Percentiles rank a stretch among this genome's conserved stretches.
These are phyloP conservation scores for Thecocarcelia acutangulata DNA, from an alignment of 2,888 invertebrate genomes.

Conservation along the genomic window DNA sequence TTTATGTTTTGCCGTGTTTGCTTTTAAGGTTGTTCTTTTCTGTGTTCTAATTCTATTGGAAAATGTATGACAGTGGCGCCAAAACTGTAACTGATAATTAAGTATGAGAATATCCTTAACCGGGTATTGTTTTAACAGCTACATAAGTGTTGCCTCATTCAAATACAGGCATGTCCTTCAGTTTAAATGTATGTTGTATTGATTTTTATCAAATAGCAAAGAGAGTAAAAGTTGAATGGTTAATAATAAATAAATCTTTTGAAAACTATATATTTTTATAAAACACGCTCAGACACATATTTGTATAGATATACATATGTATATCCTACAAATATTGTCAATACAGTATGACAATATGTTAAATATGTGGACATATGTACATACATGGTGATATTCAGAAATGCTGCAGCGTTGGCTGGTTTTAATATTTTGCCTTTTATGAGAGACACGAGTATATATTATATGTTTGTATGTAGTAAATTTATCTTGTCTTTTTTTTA, in stretches of 20 bases:
- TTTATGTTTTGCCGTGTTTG: too few species aligned
- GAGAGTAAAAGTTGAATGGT: conserved; percentile 26
- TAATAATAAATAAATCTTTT: conserved; percentile 17
- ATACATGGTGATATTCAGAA: too few species aligned
- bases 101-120: not conserved
- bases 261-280: conserved; percentile 4
- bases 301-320: too few species aligned
- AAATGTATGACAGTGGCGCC: conserved; percentile 49
- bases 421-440: not conserved
- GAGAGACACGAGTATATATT: too few species aligned
- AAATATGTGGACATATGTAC: too few species aligned
- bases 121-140: not conserved
- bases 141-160: not conserved
- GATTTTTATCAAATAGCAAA: not conserved
- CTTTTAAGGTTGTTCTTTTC: too few species aligned
- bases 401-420: not conserved
- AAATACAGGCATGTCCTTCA: not conserved
- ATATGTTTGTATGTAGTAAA: not conserved
- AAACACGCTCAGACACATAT: not conserved
- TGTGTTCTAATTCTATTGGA: not conserved
- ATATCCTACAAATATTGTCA: too few species aligned
- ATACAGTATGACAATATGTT: too few species aligned
- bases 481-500: not conserved
- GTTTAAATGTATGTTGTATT: not conserved
- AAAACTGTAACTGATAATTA: conserved; percentile 41